Evolutionary conservation across 1,140 invertebrate genomes (phyloP).

Genomic region (Drosophila kanapiae): DNA sequence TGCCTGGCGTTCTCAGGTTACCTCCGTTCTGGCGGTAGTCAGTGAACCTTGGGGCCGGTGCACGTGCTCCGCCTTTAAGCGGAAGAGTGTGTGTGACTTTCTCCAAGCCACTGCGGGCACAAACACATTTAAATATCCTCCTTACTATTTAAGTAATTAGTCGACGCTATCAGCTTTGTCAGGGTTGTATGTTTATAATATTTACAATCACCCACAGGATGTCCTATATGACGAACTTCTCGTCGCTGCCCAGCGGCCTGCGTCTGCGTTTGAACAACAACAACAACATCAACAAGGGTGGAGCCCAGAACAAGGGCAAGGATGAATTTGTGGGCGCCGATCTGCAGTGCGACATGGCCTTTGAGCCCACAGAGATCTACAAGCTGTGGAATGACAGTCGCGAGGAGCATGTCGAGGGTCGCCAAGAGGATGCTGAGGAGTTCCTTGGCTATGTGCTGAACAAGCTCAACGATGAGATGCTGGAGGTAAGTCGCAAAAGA

Average conservation of each 20-base stretch:
- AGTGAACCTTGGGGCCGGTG: conserved; percentile 28
- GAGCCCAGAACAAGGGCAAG: conserved; percentile 81
- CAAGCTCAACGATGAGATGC: conserved; percentile 98
- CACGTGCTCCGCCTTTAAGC: conserved; percentile 42
- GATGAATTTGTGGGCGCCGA: conserved; percentile 85
- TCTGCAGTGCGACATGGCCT: conserved; percentile 86
- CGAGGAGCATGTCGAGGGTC: conserved; percentile 90
- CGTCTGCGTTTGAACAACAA: conserved; percentile 84
- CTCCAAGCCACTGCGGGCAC: conserved; percentile 31
- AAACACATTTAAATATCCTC: conserved; percentile 16
- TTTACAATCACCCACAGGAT: conserved; percentile 73
- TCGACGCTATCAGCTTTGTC: too few species aligned
- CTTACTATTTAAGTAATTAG: neutral
- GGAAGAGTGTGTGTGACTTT: conserved; percentile 14
- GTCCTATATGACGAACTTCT: conserved; percentile 89
- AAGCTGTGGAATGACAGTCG: conserved; percentile 92
- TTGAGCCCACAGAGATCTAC: conserved; percentile 94
- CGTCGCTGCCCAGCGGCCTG: conserved; percentile 87
- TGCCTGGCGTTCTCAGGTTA: conserved; percentile 24
- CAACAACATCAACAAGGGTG: conserved; percentile 64
- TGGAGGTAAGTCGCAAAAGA: conserved; percentile 88
- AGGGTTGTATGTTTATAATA: neutral
- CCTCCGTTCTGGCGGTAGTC: conserved; percentile 56
- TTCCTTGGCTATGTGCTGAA: conserved; percentile 97
- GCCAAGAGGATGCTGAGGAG: conserved; percentile 98